Percentiles rank a stretch among this genome's conserved stretches.
Evolutionary conservation across 2,797 vertebrate species (phyloP).

Genomic region (Hybognathus amarus): DNA sequence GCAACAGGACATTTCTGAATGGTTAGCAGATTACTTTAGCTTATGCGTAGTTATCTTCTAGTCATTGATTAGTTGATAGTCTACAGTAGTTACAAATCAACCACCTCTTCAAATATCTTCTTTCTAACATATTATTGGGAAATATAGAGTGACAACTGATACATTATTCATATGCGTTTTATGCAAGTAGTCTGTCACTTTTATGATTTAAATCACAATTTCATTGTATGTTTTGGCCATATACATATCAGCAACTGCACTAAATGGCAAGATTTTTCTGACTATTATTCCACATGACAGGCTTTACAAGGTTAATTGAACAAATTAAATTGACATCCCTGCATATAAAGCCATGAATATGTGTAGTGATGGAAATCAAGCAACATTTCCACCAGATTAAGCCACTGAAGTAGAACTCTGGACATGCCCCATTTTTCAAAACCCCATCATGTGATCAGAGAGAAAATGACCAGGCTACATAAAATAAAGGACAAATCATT

Average conservation of each 20-base stretch:
- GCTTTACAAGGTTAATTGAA: too few species aligned
- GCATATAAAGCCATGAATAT: background rate
- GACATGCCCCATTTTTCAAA: background rate
- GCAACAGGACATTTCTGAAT: too few species aligned
- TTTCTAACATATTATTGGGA: background rate
- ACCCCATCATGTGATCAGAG: background rate
- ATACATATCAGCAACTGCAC: too few species aligned
- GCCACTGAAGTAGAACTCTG: background rate
- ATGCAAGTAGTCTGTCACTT: background rate
- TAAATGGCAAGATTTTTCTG: too few species aligned
- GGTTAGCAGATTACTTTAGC: too few species aligned
- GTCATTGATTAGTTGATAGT: too few species aligned
- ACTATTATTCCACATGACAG: background rate
- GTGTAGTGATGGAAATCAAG: background rate
- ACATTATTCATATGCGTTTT: background rate
- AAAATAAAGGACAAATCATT: background rate
- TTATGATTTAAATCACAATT: too few species aligned
- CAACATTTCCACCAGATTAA: background rate
- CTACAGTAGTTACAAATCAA: too few species aligned
- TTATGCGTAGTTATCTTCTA: too few species aligned
- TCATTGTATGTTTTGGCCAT: too few species aligned
- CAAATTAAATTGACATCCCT: background rate
- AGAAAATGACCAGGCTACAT: background rate
- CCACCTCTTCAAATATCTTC: too few species aligned
- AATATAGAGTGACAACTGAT: background rate